These are phyloP conservation scores for Sinonovacula constricta DNA, from an alignment of 1,140 invertebrate genomes.

Conservation along the genomic window DNA sequence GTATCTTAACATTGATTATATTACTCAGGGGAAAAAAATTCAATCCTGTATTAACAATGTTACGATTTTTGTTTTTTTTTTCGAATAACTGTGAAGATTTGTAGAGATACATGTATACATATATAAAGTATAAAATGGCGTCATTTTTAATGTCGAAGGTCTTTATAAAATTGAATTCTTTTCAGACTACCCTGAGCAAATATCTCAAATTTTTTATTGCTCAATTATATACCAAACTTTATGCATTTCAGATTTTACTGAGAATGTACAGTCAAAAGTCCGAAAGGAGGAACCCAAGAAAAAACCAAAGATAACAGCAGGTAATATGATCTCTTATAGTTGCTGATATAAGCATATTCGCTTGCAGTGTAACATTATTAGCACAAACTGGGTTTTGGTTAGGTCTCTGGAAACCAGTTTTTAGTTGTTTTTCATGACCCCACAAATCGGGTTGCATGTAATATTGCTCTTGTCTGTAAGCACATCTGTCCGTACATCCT, in stretches of 20 bases:
- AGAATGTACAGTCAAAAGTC: slow-evolving; percentile 21
- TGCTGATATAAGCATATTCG: slow-evolving; percentile 8
- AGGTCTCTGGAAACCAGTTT: slow-evolving; percentile 13
- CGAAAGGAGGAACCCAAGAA: slow-evolving; percentile 24
- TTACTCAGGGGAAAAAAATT: not conserved
- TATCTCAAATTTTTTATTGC: slow-evolving; percentile 8
- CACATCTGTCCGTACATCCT: not conserved
- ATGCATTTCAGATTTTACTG: slow-evolving; percentile 21
- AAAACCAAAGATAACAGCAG: slow-evolving; percentile 20
- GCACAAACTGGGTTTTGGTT: slow-evolving; percentile 18
- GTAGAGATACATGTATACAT: slow-evolving; percentile 18
- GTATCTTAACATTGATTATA: slow-evolving; percentile 21
- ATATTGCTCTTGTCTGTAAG: slow-evolving; percentile 7
- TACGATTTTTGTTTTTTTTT: slow-evolving; percentile 1
- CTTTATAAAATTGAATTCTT: slow-evolving; percentile 21
- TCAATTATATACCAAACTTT: slow-evolving; percentile 30
- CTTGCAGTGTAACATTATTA: too few relatives aligned
- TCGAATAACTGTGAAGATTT: slow-evolving; percentile 18
- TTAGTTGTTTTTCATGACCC: slow-evolving; percentile 16
- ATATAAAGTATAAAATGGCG: slow-evolving; percentile 4
- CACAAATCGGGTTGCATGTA: slow-evolving; percentile 5
- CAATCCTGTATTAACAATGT: slow-evolving; percentile 14
- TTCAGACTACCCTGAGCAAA: slow-evolving; percentile 20
- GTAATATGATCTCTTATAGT: slow-evolving; percentile 3
- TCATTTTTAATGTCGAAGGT: slow-evolving; percentile 15